Evolutionary conservation across 2,797 vertebrate species (phyloP), one percentile per base, ranked within the genome.

Genomic region (Spea hammondii): DNA sequence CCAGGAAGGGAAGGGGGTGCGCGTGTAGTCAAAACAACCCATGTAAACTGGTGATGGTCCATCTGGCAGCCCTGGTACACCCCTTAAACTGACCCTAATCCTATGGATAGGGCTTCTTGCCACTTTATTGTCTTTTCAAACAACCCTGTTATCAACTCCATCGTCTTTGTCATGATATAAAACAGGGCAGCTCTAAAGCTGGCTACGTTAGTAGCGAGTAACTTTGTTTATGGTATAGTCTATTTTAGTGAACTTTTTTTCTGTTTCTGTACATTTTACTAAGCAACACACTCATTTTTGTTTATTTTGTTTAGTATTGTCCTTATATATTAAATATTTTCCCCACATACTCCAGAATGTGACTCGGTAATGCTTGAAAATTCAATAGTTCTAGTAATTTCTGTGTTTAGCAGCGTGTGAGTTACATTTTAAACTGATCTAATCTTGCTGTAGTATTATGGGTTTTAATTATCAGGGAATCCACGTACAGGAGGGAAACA

Each of bases 41-140:
- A 13, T 64, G 67, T n/a, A 14, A 78, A 62, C 10, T 55, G 51
- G 13, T n/a, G 5, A 46, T 9, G n/a, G 69, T 65, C 69, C 76
- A 78, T 72, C 76, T 78, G 76, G 14, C 62, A 72, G 49, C 48
- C 66, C 54, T 46, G 6, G 55, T 32, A 10, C 45, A n/a, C 47
- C 65, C 65, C 12, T 11, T 46, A 60, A 76, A 59, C 10, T 55
- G 8, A n/a, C 55, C 11, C 14, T 74, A 51, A 11, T 74, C 49
- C 72, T 60, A 60, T 9, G 17, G 12, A 5, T 14, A 1, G 68
- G 17, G 4, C 14, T 50, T 5, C n/a, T 72, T 49, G 14, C 7
- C 17, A 47, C n/a, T 49, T 62, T 72, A 9, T 60, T 5, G 48
- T 60, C 55, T 72, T 14, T 4, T 46, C 12, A 59, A 47, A 47